Percentiles rank a stretch among this genome's conserved stretches.
phyloP scores from a whole-genome alignment of 2,888 invertebrate genomes.

The Halocaridina rubra region DNA sequence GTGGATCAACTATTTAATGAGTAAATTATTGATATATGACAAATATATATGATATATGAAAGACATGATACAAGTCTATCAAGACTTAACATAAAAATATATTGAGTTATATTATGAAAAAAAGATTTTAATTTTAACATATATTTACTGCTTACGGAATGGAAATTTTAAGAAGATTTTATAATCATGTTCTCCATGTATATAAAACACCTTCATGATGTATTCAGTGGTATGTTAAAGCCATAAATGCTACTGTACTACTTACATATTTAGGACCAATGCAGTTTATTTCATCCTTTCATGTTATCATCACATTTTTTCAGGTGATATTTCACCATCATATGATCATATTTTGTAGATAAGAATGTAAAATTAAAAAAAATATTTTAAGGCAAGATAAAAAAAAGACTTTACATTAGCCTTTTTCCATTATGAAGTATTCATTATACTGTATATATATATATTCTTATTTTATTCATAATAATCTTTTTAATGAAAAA shows the following conservation, averaged over 20 bases:
- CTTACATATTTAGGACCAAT: constrained; percentile 32
- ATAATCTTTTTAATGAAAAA: too few relatives aligned
- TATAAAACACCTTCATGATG: not conserved
- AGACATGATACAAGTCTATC: too few relatives aligned
- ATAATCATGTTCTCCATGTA: not conserved
- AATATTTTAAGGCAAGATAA: constrained; percentile 43
- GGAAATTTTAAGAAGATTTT: not conserved
- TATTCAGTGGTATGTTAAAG: not conserved
- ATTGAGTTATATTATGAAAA: not conserved
- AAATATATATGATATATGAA: too few relatives aligned
- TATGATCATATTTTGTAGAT: constrained; percentile 43
- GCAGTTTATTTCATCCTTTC: constrained; percentile 22
- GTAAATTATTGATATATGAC: too few relatives aligned
- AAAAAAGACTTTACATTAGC: not conserved
- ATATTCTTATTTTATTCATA: too few relatives aligned
- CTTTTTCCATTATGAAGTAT: not conserved
- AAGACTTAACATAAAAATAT: not conserved
- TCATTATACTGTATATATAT: too few relatives aligned
- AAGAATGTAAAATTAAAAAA: constrained; percentile 26
- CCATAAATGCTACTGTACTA: constrained; percentile 4
- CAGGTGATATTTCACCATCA: constrained; percentile 22
- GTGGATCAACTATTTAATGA: too few relatives aligned
- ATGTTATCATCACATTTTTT: constrained; percentile 26
- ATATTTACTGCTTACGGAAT: not conserved
- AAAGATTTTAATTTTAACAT: too few relatives aligned